Percentiles rank a stretch among this genome's conserved stretches.
Evolutionary conservation across 2,888 invertebrate species (phyloP).

Genomic region (Sinopyrophorus schimmeli): DNA sequence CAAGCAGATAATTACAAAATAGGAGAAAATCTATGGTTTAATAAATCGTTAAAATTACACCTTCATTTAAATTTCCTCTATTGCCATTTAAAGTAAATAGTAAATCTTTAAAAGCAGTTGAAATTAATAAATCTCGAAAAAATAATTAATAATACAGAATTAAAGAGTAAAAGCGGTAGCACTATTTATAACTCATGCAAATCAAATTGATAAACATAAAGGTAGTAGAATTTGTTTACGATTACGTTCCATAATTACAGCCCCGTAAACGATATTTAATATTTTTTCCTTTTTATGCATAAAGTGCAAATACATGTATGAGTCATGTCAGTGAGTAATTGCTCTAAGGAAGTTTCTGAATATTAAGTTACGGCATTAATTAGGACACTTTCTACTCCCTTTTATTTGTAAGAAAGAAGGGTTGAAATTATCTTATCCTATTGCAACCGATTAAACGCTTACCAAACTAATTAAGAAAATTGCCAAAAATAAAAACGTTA

Average conservation of each 20-base stretch:
- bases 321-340: slow-evolving; percentile 4
- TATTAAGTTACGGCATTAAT: slow-evolving; percentile 15
- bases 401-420: slow-evolving; percentile 10
- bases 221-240: slow-evolving; percentile 18
- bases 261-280: not conserved
- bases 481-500: not conserved
- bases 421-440: slow-evolving; percentile 3
- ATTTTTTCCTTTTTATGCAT: slow-evolving; percentile 7
- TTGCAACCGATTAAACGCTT: too few relatives aligned
- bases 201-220: slow-evolving; percentile 14
- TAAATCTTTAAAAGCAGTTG: too few relatives aligned
- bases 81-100: too few relatives aligned
- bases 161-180: slow-evolving; percentile 5
- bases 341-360: slow-evolving; percentile 9
- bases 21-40: too few relatives aligned
- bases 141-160: too few relatives aligned
- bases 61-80: too few relatives aligned
- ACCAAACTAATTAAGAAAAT: too few relatives aligned
- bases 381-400: slow-evolving; percentile 12
- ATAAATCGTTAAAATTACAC: too few relatives aligned
- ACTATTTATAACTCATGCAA: slow-evolving; percentile 18
- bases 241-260: slow-evolving; percentile 15
- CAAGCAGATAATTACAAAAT: too few relatives aligned
- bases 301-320: slow-evolving; percentile 21
- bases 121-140: too few relatives aligned